Evolutionary conservation across 1,140 invertebrate genomes (phyloP).

Genomic region (Papilio aristodemus): DNA sequence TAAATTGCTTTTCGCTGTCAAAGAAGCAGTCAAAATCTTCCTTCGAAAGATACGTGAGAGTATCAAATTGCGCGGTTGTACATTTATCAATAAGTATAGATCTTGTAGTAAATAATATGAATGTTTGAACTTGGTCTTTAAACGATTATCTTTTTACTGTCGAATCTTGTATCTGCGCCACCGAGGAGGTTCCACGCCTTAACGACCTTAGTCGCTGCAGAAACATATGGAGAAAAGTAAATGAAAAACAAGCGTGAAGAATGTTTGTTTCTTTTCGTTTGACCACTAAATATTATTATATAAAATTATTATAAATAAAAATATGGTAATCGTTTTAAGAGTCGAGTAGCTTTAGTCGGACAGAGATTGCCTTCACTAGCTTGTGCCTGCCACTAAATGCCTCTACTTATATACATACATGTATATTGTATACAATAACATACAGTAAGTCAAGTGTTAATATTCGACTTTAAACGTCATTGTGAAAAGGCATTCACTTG

Average conservation of each 20-base stretch:
- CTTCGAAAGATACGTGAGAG: too few species aligned
- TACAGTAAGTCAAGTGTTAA: too few species aligned
- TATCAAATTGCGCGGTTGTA: slow-evolving; percentile 10
- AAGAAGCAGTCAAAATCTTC: too few species aligned
- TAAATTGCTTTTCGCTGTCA: too few species aligned
- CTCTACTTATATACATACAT: slow-evolving; percentile 29
- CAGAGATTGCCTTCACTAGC: slow-evolving; percentile 48
- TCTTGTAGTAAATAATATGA: background rate
- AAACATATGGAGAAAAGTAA: background rate
- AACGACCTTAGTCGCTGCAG: background rate
- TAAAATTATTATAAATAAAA: background rate
- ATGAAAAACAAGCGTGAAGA: too few species aligned
- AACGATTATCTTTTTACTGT: background rate
- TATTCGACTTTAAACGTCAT: too few species aligned
- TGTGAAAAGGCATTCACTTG: too few species aligned
- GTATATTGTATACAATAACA: background rate
- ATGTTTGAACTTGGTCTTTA: background rate
- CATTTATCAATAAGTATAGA: background rate
- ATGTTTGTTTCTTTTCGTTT: too few species aligned
- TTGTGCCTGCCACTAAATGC: slow-evolving; percentile 44
- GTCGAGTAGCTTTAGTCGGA: slow-evolving; percentile 36
- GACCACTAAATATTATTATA: too few species aligned
- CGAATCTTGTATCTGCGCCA: too few species aligned
- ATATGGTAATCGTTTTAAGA: slow-evolving; percentile 36
- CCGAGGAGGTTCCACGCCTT: background rate